Evolutionary conservation across 2,888 invertebrate genomes (phyloP).

Genomic region (Lissocephala sabroskyi): DNA sequence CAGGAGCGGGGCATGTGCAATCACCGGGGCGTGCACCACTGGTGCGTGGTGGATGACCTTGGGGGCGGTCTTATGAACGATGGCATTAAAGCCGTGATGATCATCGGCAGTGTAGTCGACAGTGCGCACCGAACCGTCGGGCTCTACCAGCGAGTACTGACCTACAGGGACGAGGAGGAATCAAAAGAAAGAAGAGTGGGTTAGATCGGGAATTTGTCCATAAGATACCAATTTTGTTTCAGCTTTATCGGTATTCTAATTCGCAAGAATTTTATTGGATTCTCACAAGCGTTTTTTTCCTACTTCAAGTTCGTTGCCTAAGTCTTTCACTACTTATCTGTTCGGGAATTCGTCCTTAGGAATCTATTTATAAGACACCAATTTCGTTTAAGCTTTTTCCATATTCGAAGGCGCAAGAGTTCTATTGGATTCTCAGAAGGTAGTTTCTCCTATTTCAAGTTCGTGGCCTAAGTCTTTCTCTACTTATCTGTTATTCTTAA

Average conservation of each 20-base stretch:
- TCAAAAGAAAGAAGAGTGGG: not conserved
- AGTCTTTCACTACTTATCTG: too few relatives aligned
- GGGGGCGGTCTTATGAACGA: conserved; percentile 79
- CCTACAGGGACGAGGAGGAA: too few relatives aligned
- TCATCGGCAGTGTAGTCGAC: conserved; percentile 82
- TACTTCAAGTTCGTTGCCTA: too few relatives aligned
- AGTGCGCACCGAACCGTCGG: conserved; percentile 73
- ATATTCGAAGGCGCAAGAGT: not conserved
- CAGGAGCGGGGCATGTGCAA: conserved; percentile 72
- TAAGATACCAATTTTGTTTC: too few relatives aligned
- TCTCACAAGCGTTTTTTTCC: too few relatives aligned
- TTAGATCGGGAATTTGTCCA: not conserved
- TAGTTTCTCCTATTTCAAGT: conserved; percentile 1
- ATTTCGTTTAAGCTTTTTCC: too few relatives aligned
- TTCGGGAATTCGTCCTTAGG: too few relatives aligned
- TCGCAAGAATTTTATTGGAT: too few relatives aligned
- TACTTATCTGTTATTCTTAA: too few relatives aligned
- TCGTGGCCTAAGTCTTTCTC: conserved; percentile 12
- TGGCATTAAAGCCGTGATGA: conserved; percentile 81
- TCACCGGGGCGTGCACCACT: conserved; percentile 69
- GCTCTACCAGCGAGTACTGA: conserved; percentile 75
- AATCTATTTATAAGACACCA: too few relatives aligned
- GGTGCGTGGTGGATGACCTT: conserved; percentile 67
- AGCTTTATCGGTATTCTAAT: too few relatives aligned
- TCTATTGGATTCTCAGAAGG: not conserved